Evolutionary conservation across 2,797 vertebrate genomes (phyloP), one percentile per base, ranked within the genome.

Genomic region (Liparis tanakae): DNA sequence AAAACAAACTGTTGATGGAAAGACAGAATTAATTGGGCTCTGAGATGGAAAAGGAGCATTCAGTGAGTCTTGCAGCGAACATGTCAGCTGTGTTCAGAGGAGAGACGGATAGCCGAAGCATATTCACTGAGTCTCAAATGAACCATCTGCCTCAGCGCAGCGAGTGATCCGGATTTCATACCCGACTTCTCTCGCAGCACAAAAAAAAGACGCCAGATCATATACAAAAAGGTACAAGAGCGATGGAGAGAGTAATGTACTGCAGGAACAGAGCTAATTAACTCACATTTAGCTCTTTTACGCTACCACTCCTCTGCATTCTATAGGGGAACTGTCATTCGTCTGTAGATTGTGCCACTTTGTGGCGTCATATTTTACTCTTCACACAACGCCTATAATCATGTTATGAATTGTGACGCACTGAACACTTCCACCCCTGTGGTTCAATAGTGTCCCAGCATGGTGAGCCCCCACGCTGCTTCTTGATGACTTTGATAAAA

Each of bases 401-500:
- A 36, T 36, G 25, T 15, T 22, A 5, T 34, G 5, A 59, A 22
- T 3, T 34, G 1, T 30, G 41, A 56, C 18, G 53, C 20, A 22
- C 17, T 61, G 13, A 70, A 43, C 41, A 18, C 14, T 48, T 25
- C 25, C 22, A 41, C 41, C 25, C 0, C 0, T 8, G 33, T 10
- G 22, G 30, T 30, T 30, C 25, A 30, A 75, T 37, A 34, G 63
- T 41, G 70, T 68, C 20, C 20, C 67, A 34, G 50, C 77, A 63
- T 72, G 50, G 53, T 43, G 4, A 69, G 56, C 44, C 33, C 39
- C 51, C 67, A 63, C 46, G 60, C 58, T 77, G 68, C 70, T 39
- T 60, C 62, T 60, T 59, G 75, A 84, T 72, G 81, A 83, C 61
- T 79, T 76, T 67, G 76, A 81, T 67, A 76, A 77, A 87, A n/a